Evolutionary conservation across 2,113 vertebrate genomes (phyloP).

Genomic region (Cathartes aura): DNA sequence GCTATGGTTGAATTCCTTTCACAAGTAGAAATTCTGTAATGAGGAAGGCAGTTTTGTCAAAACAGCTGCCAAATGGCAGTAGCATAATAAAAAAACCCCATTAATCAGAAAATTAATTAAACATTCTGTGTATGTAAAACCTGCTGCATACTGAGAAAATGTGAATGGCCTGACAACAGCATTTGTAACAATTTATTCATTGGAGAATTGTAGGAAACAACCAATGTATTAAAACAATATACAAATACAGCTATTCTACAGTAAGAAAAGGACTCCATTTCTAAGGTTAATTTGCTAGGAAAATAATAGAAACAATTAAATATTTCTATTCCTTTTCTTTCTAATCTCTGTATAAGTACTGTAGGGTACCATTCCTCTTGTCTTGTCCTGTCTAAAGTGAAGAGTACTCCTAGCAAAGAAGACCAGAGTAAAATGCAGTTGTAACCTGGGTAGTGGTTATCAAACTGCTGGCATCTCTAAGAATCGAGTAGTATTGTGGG

Average conservation of each 20-base stretch:
- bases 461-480: accelerated
- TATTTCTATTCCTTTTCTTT: not conserved
- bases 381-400: not conserved
- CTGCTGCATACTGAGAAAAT: constrained; percentile 60
- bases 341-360: not conserved
- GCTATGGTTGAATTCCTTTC: constrained; percentile 76
- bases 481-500: not conserved
- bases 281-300: not conserved
- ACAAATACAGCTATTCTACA: constrained; percentile 3
- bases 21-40: constrained; percentile 77
- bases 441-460: not conserved
- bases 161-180: constrained; percentile 55
- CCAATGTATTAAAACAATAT: not conserved
- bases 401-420: not conserved
- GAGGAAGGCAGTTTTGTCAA: constrained; percentile 77
- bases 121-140: constrained; percentile 67
- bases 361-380: not conserved
- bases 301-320: not conserved
- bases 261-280: not conserved
- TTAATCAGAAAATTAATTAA: constrained; percentile 81
- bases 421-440: not conserved
- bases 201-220: constrained; percentile 18
- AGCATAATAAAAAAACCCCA: constrained; percentile 65
- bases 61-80: constrained; percentile 78
- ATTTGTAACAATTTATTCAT: constrained; percentile 58